These are phyloP conservation scores for Drosophila hydei DNA, from an alignment of 1,140 invertebrate species.

Conservation along the genomic window DNA sequence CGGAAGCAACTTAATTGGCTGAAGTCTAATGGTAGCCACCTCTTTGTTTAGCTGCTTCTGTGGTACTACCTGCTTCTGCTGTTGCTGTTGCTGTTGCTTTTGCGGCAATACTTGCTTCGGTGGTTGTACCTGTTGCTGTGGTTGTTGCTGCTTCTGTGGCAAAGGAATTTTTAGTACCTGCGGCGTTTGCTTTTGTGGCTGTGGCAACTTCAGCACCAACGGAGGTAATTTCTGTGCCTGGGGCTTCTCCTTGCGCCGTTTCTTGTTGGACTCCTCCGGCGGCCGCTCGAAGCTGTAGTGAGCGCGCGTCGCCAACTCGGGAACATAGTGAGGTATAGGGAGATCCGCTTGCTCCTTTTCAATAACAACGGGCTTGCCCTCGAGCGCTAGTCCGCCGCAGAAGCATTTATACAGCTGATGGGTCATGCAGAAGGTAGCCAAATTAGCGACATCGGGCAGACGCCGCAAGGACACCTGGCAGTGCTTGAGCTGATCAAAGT, in stretches of 20 bases:
- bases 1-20: no score
- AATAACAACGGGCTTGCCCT: constrained; percentile 71
- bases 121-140: not conserved
- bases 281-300: constrained; percentile 74
- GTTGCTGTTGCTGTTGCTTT: no score
- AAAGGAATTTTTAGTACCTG: not conserved
- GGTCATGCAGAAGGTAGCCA: constrained; percentile 78
- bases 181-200: not conserved
- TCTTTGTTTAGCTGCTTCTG: no score
- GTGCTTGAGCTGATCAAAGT: constrained; percentile 66
- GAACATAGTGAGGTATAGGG: constrained; percentile 44
- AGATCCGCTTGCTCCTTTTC: constrained; percentile 62
- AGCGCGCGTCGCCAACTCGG: constrained; percentile 53
- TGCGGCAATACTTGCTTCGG: no score
- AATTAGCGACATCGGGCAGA: constrained; percentile 61
- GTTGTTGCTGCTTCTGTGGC: not conserved
- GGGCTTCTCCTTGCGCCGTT: constrained; percentile 39
- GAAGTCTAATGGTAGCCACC: no score
- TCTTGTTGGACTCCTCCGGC: constrained; percentile 55
- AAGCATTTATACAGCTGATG: constrained; percentile 83
- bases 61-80: not conserved
- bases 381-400: constrained; percentile 60
- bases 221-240: not conserved
- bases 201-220: not conserved
- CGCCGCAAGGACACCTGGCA: constrained; percentile 63